Base-by-base conservation (phyloP, 2,888 invertebrate species). In the Antheraea assamensis region DNA sequence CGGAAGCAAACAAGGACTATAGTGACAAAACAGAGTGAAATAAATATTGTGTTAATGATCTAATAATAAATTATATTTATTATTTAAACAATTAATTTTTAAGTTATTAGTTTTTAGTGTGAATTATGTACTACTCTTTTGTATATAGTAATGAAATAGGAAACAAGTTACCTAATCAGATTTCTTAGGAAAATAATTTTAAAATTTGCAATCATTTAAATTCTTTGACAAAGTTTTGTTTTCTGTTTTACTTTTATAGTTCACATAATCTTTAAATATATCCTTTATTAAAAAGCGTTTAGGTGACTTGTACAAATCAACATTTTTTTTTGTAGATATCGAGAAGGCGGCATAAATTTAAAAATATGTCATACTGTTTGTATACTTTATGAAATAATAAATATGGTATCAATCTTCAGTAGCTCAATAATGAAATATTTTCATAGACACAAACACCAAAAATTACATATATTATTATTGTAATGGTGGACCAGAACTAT, bases 61-160 rank as follows among this genome's bases (percentile, higher is more conserved):
- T 89, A 88, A 82, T 73, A 35, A 68, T 78, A 81, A 83, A 88
- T 82, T 83, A 78, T 91, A 92, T 91, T 92, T 92, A 91, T 92
- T 90, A 66, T 72, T 55, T n/a, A 58, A 71, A 58, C 68, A 71
- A 42, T 64, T 66, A 66, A 71, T 71, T 24, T n/a, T 70, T 71
- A 74, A 71, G 71, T 66, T 68, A 30, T 21, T 71, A 52, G 73
- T 55, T 70, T 68, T 52, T 35, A 68, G 7, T 58, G 30, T 47
- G 70, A 35, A 58, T 24, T n/a, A 7, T 47, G 74, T 77, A 81
- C 81, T 77, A 81, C 81, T 81, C 80, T 82, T 85, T 82, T 89
- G 88, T 88, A 88, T 80, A 88, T 86, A 86, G 75, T 77, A 82
- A 80, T 80, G 75, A 79, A 78, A 80, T 83, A 78, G 82, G 82